Conservation (phyloP, 2,797 vertebrate species). For the Pagetopsis macropterus region DNA sequence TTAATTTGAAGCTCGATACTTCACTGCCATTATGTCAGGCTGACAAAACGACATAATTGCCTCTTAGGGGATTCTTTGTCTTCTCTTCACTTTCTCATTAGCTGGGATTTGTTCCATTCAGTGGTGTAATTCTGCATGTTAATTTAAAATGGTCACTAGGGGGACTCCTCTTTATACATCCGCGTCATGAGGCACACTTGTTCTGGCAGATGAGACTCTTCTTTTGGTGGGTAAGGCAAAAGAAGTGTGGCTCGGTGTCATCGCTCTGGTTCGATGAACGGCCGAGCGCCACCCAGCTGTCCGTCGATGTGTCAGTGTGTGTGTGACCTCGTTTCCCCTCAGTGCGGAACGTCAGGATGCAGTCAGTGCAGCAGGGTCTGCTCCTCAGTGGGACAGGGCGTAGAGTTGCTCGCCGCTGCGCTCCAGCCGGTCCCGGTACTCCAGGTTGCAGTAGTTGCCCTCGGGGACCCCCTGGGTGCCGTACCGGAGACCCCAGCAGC, state of each 20-base stretch:
- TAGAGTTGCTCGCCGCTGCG: constrained; percentile 77
- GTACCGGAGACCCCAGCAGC: constrained; percentile 85
- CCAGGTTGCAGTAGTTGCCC: constrained; percentile 82
- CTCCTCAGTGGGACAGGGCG: constrained; percentile 76
- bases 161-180: constrained; percentile 41
- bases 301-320: constrained; percentile 17
- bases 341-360: neutral
- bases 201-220: constrained; percentile 18
- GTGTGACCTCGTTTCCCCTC: constrained; percentile 39
- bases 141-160: constrained; percentile 55
- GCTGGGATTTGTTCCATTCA: constrained; percentile 47
- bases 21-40: constrained; percentile 40
- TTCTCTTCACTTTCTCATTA: constrained; percentile 48
- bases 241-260: constrained; percentile 26
- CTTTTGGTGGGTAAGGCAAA: constrained; percentile 67
- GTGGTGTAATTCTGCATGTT: constrained; percentile 7
- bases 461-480: constrained; percentile 79
- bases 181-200: constrained; percentile 16
- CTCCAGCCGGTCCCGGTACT: constrained; percentile 84
- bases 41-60: constrained; percentile 53
- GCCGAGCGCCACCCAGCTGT: neutral
- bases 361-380: neutral
- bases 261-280: constrained; percentile 44
- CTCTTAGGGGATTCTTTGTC: constrained; percentile 32
- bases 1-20: constrained; percentile 46